Conservation (phyloP, 2,888 invertebrate genomes). For the Pammene fasciana region DNA sequence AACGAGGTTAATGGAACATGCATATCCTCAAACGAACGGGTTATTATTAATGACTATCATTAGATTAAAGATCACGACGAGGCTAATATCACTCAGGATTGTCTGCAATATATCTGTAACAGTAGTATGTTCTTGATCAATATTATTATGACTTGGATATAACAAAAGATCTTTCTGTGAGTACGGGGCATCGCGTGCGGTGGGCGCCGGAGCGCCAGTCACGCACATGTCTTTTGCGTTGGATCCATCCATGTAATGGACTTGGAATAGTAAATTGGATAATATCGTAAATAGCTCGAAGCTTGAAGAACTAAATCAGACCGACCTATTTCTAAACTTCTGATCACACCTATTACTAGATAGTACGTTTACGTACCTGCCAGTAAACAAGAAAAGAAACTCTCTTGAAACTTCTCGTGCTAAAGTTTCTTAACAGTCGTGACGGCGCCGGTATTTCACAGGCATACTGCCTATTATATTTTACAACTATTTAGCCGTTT, state of each 20-base stretch:
- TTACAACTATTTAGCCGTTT: slow-evolving; percentile 52
- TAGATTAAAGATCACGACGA: slow-evolving; percentile 62
- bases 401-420: slow-evolving; percentile 57
- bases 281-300: slow-evolving; percentile 65
- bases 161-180: slow-evolving; percentile 26
- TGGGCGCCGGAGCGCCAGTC: slow-evolving; percentile 54
- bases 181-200: slow-evolving; percentile 61
- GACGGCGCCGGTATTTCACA: slow-evolving; percentile 65
- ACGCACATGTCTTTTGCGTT: slow-evolving; percentile 54
- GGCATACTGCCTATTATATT: slow-evolving; percentile 61
- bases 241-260: slow-evolving; percentile 63
- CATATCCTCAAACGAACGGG: slow-evolving; percentile 47
- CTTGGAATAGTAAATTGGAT: slow-evolving; percentile 71
- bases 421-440: slow-evolving; percentile 66
- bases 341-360: slow-evolving; percentile 6
- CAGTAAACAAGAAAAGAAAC: slow-evolving; percentile 22
- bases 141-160: slow-evolving; percentile 20
- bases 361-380: background rate
- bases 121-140: slow-evolving; percentile 14
- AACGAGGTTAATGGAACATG: slow-evolving; percentile 67
- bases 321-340: slow-evolving; percentile 52
- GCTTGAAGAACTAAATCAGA: slow-evolving; percentile 45
- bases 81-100: slow-evolving; percentile 43
- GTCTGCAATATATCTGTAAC: slow-evolving; percentile 26
- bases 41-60: slow-evolving; percentile 55